Percentiles rank a stretch among this genome's conserved stretches.
Conservation (phyloP, 2,797 vertebrate genomes). For the Orientallactaga sibirica region DNA sequence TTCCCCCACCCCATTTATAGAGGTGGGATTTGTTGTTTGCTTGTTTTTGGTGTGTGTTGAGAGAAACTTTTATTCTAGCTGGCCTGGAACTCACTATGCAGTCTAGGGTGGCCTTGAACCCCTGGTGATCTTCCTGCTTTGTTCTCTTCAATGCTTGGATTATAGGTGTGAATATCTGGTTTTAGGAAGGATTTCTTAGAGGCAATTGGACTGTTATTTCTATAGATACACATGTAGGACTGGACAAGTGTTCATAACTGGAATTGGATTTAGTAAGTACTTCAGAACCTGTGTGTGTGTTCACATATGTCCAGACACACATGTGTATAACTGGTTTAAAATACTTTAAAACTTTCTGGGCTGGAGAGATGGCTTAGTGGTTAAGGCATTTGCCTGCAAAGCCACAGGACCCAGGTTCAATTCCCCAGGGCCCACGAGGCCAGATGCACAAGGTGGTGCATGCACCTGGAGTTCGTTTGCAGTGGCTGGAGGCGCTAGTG, state of each 20-base stretch:
- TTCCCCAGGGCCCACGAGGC: too few relatives aligned
- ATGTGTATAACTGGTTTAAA: not conserved
- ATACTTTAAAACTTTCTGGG: not conserved
- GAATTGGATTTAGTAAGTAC: conserved; percentile 51
- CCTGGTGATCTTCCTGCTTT: not conserved
- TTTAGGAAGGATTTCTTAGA: not conserved
- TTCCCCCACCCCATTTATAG: conserved; percentile 28
- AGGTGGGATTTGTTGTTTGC: not conserved
- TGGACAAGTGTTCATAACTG: not conserved
- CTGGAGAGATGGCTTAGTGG: too few relatives aligned
- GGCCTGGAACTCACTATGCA: not conserved
- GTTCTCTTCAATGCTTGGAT: not conserved
- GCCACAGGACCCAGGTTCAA: too few relatives aligned
- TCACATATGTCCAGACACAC: not conserved
- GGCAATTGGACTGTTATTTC: conserved; percentile 11
- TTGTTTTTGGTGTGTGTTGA: not conserved
- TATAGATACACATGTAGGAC: conserved; percentile 29
- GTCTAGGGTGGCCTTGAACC: not conserved
- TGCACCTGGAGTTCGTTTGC: too few relatives aligned
- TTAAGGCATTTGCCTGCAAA: too few relatives aligned
- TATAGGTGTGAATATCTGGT: not conserved
- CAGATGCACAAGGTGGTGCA: too few relatives aligned
- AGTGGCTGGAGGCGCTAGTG: too few relatives aligned
- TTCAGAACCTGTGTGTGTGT: not conserved
- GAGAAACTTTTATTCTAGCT: not conserved